phyloP scores from a whole-genome alignment of 37 sponge, comb jelly and placozoan genomes.

The Axinella damicornis region DNA sequence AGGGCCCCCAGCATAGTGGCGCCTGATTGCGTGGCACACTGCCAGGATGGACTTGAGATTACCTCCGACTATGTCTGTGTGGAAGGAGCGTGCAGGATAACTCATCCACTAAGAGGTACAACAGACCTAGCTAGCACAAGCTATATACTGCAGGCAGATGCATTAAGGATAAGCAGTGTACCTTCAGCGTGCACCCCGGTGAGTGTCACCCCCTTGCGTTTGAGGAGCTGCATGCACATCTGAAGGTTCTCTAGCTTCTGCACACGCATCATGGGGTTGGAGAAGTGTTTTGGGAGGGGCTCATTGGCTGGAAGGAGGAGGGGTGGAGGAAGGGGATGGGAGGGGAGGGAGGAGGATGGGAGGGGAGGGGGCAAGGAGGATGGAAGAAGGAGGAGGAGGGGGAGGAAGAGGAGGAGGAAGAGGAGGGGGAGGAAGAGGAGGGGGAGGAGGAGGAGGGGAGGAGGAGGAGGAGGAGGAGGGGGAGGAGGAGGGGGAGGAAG shows the following conservation, averaged over 20 bases:
- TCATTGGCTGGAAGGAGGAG: conserved; percentile 44
- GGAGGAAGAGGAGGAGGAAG: background rate
- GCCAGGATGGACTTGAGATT: conserved; percentile 48
- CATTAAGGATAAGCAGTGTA: background rate
- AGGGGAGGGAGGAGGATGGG: background rate
- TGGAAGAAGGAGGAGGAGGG: background rate
- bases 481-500: too few relatives aligned
- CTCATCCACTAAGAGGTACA: too few relatives aligned
- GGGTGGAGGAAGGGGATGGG: background rate
- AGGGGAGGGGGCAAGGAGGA: background rate
- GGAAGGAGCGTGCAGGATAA: too few relatives aligned
- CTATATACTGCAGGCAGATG: too few relatives aligned
- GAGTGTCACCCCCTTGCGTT: conserved; percentile 29
- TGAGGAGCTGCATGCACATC: conserved; percentile 51
- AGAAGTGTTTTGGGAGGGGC: conserved; percentile 40
- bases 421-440: background rate
- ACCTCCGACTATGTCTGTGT: conserved; percentile 36
- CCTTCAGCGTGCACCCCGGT: conserved; percentile 69
- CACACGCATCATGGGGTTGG: conserved; percentile 45
- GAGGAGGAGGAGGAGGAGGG: too few relatives aligned
- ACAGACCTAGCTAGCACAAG: too few relatives aligned
- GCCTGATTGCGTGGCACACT: conserved; percentile 28
- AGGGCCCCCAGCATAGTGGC: background rate
- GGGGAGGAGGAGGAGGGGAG: too few relatives aligned
- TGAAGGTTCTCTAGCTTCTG: conserved; percentile 70